A percentile compares a stretch with the other conserved stretches of the same genome.
phyloP scores from a whole-genome alignment of 2,797 vertebrate species.

The Syngnathus rostellatus region DNA sequence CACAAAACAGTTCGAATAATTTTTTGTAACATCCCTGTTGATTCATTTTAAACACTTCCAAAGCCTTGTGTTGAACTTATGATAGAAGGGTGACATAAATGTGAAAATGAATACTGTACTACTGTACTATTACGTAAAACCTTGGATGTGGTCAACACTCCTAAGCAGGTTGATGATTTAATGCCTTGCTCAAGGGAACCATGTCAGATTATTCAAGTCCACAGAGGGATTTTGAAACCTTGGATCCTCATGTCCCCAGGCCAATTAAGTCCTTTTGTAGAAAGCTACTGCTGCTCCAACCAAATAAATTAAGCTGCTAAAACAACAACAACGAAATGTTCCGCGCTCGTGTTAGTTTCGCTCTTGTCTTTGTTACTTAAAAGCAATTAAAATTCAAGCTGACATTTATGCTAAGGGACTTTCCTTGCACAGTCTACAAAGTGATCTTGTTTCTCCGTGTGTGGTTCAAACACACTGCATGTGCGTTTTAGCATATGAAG shows the following conservation, averaged over 20 bases:
- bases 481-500: slow-evolving; percentile 17
- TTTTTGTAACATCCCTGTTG: neutral
- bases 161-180: neutral
- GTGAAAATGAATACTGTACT: neutral
- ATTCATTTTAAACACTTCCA: neutral
- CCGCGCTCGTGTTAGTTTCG: neutral
- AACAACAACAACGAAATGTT: neutral
- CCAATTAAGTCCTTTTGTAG: neutral
- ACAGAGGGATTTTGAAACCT: neutral
- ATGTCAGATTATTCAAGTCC: neutral
- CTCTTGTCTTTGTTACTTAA: neutral
- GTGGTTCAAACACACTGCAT: slow-evolving; percentile 14
- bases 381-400: neutral
- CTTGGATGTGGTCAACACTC: neutral
- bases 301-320: neutral
- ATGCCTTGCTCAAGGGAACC: neutral
- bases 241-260: neutral
- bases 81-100: neutral
- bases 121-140: neutral
- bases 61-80: neutral
- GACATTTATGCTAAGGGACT: neutral
- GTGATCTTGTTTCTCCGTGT: neutral
- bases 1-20: too few species aligned
- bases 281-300: neutral
- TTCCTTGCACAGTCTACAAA: neutral